Conservation (phyloP, 2,797 vertebrate species). For the Epinephelus malabaricus region DNA sequence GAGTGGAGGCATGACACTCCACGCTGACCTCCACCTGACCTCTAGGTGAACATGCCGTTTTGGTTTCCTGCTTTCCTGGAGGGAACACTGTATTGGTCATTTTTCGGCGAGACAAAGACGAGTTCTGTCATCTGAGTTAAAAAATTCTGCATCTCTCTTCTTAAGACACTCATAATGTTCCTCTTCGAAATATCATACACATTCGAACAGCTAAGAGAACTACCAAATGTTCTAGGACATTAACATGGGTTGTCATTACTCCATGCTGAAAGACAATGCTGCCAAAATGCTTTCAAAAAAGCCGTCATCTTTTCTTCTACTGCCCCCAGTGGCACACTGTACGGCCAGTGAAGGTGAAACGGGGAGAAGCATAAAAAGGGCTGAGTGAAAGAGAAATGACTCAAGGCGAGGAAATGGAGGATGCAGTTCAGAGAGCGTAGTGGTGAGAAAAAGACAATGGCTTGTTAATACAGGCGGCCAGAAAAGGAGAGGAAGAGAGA, state of each 20-base stretch:
- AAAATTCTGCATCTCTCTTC: not conserved
- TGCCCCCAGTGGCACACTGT: conserved; percentile 65
- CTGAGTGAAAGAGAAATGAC: conserved; percentile 68
- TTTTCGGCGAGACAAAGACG: conserved; percentile 28
- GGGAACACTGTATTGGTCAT: conserved; percentile 25
- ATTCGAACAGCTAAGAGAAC: too few relatives aligned
- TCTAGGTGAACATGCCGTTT: conserved; percentile 70
- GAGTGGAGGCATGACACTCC: conserved; percentile 71
- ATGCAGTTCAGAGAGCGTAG: conserved; percentile 57
- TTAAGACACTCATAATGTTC: not conserved
- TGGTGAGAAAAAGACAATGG: conserved; percentile 70
- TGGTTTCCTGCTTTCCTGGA: conserved; percentile 64
- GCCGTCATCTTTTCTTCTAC: conserved; percentile 53
- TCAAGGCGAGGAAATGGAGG: conserved; percentile 67
- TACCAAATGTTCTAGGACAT: conserved; percentile 2
- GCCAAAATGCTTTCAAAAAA: conserved; percentile 30
- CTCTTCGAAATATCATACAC: not conserved
- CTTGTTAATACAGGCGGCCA: conserved; percentile 61
- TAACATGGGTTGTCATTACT: conserved; percentile 13
- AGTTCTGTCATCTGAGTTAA: conserved; percentile 1
- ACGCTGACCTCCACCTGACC: conserved; percentile 81
- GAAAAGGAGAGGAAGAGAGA: conserved; percentile 73
- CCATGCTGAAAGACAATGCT: conserved; percentile 27
- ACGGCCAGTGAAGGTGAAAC: conserved; percentile 45
- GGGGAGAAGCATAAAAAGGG: conserved; percentile 34